phyloP scores from a whole-genome alignment of 2,888 invertebrate genomes.

The Pterostichus madidus region DNA sequence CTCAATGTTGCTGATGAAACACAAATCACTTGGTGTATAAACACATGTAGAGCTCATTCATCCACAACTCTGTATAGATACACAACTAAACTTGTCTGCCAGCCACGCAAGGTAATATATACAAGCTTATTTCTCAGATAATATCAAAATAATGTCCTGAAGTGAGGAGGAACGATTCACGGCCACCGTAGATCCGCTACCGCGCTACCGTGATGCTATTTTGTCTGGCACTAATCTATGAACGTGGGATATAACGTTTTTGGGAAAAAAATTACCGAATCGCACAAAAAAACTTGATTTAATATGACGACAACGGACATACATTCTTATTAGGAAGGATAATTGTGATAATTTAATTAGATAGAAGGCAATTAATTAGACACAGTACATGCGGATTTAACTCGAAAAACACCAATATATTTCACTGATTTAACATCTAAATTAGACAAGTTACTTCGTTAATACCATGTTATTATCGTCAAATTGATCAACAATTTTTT shows the following conservation, averaged over 20 bases:
- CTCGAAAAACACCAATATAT: constrained; percentile 41
- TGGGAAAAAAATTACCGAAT: constrained; percentile 43
- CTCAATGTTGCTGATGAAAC: constrained; percentile 3
- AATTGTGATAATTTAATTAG: constrained; percentile 48
- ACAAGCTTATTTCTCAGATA: constrained; percentile 61
- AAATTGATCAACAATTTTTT: constrained; percentile 24
- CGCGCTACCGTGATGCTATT: constrained; percentile 10
- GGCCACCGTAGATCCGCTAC: constrained; percentile 63
- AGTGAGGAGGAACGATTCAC: constrained; percentile 47
- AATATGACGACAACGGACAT: background rate
- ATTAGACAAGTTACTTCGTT: constrained; percentile 22
- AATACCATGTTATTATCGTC: constrained; percentile 20
- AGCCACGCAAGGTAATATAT: constrained; percentile 54
- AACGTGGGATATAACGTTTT: constrained; percentile 30
- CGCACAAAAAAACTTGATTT: constrained; percentile 8
- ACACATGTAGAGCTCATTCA: constrained; percentile 35
- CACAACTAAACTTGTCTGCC: constrained; percentile 50
- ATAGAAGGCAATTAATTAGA: constrained; percentile 24
- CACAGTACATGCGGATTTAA: constrained; percentile 13
- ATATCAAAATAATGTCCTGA: constrained; percentile 65
- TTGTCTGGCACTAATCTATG: background rate
- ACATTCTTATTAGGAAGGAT: constrained; percentile 12
- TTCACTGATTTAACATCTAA: constrained; percentile 33
- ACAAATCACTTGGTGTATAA: background rate
- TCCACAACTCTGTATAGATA: constrained; percentile 36